A percentile compares a stretch with the other conserved stretches of the same genome.
Evolutionary conservation across 2,888 invertebrate genomes (phyloP).

Genomic region (Watsonalla cultraria): DNA sequence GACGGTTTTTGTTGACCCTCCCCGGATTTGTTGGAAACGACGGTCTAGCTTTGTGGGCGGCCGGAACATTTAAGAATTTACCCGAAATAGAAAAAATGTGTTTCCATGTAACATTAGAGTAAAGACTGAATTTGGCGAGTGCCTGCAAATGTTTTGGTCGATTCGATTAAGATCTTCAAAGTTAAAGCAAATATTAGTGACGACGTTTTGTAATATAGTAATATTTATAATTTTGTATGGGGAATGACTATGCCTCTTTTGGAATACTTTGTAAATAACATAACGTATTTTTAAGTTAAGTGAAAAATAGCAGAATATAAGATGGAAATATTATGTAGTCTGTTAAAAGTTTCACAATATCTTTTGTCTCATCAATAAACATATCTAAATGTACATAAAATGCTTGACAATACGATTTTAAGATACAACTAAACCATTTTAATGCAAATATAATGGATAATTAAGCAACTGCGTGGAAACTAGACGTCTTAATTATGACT

Average conservation of each 20-base stretch:
- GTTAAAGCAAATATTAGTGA: slow-evolving; percentile 15
- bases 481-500: no score
- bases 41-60: slow-evolving; percentile 48
- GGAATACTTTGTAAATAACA: slow-evolving; percentile 35
- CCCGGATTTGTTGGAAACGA: slow-evolving; percentile 70
- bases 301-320: slow-evolving; percentile 16
- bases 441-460: slow-evolving; percentile 17
- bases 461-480: no score
- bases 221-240: slow-evolving; percentile 21
- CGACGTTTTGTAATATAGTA: slow-evolving; percentile 5
- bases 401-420: slow-evolving; percentile 75
- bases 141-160: slow-evolving; percentile 52
- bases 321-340: slow-evolving; percentile 17
- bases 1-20: slow-evolving; percentile 87
- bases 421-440: slow-evolving; percentile 47
- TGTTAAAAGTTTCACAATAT: slow-evolving; percentile 33
- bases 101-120: slow-evolving; percentile 52
- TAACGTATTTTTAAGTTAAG: neutral
- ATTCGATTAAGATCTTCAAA: slow-evolving; percentile 24
- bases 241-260: slow-evolving; percentile 25
- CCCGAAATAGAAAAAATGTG: slow-evolving; percentile 28
- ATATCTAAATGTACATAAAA: slow-evolving; percentile 75
- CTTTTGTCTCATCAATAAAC: slow-evolving; percentile 63
- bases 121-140: slow-evolving; percentile 73
- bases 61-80: slow-evolving; percentile 24